Percentiles rank a stretch among this genome's conserved stretches.
Evolutionary conservation across 2,888 invertebrate species (phyloP).

Genomic region (Mesochorus sp.): DNA sequence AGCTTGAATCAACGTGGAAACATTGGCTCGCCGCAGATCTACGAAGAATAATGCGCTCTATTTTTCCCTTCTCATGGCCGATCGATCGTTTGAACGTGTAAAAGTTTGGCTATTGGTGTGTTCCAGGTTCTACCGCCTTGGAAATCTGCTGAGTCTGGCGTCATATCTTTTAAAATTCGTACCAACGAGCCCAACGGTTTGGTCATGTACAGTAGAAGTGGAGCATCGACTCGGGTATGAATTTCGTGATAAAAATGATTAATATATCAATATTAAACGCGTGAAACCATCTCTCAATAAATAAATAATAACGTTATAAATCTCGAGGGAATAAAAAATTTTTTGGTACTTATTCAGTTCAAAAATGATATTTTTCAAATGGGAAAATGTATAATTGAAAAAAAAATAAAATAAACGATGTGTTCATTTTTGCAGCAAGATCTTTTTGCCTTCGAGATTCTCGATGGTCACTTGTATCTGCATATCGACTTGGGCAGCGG

Average conservation of each 20-base stretch:
- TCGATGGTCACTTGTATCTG: slow-evolving; percentile 96
- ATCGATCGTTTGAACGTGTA: slow-evolving; percentile 3
- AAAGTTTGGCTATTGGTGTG: slow-evolving; percentile 63
- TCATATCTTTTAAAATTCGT: slow-evolving; percentile 96
- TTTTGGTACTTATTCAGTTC: too few species aligned
- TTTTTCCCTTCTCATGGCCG: background rate
- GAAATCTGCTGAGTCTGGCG: slow-evolving; percentile 95
- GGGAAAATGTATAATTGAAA: too few species aligned
- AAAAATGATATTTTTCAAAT: too few species aligned
- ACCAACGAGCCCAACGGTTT: slow-evolving; percentile 98
- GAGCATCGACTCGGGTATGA: slow-evolving; percentile 77
- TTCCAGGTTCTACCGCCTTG: slow-evolving; percentile 93
- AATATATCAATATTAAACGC: background rate
- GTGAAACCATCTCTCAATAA: background rate
- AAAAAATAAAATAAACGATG: too few species aligned
- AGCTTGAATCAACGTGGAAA: slow-evolving; percentile 1
- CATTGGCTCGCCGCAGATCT: background rate
- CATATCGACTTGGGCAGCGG: slow-evolving; percentile 97
- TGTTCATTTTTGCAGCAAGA: slow-evolving; percentile 87
- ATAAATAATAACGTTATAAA: too few species aligned
- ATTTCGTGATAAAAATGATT: background rate
- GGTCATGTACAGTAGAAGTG: slow-evolving; percentile 94
- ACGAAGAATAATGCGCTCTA: background rate
- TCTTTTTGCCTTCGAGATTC: slow-evolving; percentile 95
- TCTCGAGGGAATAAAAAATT: too few species aligned